These are phyloP conservation scores for Archaeoteleia sp. DNA, from an alignment of 2,888 invertebrate genomes.

Conservation along the genomic window DNA sequence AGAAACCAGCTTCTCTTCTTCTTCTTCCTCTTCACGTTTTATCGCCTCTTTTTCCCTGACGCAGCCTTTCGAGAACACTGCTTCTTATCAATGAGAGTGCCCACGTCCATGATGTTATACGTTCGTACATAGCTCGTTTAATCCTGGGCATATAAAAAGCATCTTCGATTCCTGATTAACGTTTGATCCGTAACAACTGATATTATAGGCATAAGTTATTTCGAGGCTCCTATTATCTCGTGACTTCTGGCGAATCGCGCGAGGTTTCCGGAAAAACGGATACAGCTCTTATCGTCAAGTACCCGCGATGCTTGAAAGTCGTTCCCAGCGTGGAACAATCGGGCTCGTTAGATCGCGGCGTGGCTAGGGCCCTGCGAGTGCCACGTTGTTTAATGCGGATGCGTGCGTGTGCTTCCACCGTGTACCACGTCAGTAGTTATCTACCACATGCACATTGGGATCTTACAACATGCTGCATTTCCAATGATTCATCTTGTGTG, in stretches of 20 bases:
- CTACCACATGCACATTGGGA: conserved; percentile 54
- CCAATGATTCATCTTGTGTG: conserved; percentile 65
- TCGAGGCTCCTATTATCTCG: too few relatives aligned
- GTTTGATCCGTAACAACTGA: neutral
- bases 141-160: neutral
- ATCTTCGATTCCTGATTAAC: neutral
- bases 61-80: conserved; percentile 40
- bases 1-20: conserved; percentile 57
- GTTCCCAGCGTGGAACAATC: conserved; percentile 53
- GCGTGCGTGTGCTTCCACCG: conserved; percentile 52
- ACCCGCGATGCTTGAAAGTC: conserved; percentile 50
- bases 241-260: too few relatives aligned
- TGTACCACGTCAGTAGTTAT: conserved; percentile 54
- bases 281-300: conserved; percentile 3
- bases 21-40: conserved; percentile 43
- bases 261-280: neutral
- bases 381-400: conserved; percentile 46
- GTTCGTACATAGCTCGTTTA: conserved; percentile 20
- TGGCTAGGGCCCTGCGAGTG: conserved; percentile 38
- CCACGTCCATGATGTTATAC: conserved; percentile 34
- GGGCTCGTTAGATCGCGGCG: conserved; percentile 56
- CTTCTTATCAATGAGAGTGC: conserved; percentile 43
- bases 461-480: conserved; percentile 58
- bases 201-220: too few relatives aligned
- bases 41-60: conserved; percentile 38